Percentiles rank a stretch among this genome's conserved stretches.
phyloP scores from a whole-genome alignment of 2,888 invertebrate genomes.

The Anaspis maculata region DNA sequence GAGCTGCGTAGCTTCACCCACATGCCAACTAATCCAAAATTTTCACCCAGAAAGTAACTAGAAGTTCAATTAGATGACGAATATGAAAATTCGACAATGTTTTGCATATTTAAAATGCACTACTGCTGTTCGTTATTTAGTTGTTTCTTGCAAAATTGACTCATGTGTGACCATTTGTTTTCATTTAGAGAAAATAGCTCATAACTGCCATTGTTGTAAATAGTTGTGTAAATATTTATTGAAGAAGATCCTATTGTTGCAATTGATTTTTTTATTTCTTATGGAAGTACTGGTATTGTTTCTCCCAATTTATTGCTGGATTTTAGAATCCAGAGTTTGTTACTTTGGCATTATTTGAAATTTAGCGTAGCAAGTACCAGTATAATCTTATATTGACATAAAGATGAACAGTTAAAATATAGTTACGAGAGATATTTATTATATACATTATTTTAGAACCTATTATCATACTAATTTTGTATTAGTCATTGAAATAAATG shows the following conservation, averaged over 20 bases:
- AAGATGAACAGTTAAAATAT: too few relatives aligned
- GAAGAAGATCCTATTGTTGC: constrained; percentile 1
- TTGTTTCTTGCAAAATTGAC: constrained; percentile 27
- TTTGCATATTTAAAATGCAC: too few relatives aligned
- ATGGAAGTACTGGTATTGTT: constrained; percentile 19
- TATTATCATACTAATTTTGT: constrained; percentile 30
- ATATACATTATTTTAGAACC: constrained; percentile 25
- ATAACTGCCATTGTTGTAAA: constrained; percentile 26
- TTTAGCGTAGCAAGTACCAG: constrained; percentile 13
- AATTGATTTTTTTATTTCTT: constrained; percentile 16
- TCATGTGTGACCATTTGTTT: constrained; percentile 6
- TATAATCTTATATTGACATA: too few relatives aligned
- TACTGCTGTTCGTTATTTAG: constrained; percentile 24
- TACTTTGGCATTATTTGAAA: constrained; percentile 4
- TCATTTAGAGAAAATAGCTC: constrained; percentile 20
- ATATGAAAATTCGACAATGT: constrained; percentile 12
- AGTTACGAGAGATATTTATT: constrained; percentile 28
- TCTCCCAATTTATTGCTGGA: too few relatives aligned
- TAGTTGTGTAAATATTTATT: constrained; percentile 19
- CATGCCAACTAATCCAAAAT: constrained; percentile 80
- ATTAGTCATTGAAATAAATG: constrained; percentile 33
- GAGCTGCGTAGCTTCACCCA: constrained; percentile 82
- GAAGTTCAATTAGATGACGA: constrained; percentile 17
- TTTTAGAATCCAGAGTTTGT: constrained; percentile 6
- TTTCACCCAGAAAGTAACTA: constrained; percentile 59